These are phyloP conservation scores for Galbula dea DNA, from an alignment of 2,113 vertebrate species.

Conservation along the genomic window DNA sequence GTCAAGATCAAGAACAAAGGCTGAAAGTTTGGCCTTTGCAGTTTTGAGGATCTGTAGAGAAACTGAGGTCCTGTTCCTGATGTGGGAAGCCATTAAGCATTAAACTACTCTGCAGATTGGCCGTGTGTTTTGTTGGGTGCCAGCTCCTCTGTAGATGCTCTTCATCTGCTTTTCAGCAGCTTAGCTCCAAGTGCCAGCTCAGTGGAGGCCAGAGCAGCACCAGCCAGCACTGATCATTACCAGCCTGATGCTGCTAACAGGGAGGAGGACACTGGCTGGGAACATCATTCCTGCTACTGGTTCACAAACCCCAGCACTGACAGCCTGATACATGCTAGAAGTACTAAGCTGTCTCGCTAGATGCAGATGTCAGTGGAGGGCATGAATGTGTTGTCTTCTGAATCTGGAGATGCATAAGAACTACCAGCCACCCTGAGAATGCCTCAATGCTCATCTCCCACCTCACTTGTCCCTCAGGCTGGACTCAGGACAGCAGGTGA, in stretches of 20 bases:
- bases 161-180: not conserved
- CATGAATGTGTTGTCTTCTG: not conserved
- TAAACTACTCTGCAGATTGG: not conserved
- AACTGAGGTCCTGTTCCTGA: not conserved
- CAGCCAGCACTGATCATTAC: no score
- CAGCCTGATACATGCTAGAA: not conserved
- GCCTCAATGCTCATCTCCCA: not conserved
- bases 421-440: not conserved
- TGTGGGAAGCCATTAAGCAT: not conserved
- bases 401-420: not conserved
- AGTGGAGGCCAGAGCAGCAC: not conserved
- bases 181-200: not conserved
- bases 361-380: not conserved
- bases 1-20: not conserved
- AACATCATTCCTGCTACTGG: not conserved
- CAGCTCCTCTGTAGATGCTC: not conserved
- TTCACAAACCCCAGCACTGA: not conserved
- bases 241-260: not conserved
- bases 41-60: not conserved
- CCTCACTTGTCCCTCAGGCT: not conserved
- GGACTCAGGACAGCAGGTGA: not conserved
- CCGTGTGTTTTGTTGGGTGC: no score
- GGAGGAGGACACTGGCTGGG: not conserved
- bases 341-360: not conserved
- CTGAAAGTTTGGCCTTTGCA: not conserved